These are phyloP conservation scores for Ostrea edulis DNA, from an alignment of 1,140 invertebrate species.

Conservation along the genomic window DNA sequence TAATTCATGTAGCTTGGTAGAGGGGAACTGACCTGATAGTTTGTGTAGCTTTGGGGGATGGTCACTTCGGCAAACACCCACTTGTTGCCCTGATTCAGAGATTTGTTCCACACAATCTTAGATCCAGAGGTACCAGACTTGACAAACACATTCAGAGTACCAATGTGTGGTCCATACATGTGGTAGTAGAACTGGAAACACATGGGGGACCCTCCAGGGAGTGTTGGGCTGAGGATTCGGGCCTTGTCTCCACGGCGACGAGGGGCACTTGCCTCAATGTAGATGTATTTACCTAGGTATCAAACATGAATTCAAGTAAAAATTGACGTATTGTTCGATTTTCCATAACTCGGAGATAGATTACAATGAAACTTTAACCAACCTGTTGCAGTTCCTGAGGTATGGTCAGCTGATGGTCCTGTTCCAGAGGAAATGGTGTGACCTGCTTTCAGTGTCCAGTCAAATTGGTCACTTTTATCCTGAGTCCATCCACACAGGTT, in stretches of 20 bases:
- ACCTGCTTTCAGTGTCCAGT: constrained; percentile 67
- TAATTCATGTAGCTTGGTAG: constrained; percentile 49
- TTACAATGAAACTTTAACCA: constrained; percentile 9
- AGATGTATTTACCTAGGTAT: constrained; percentile 69
- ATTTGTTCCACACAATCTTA: constrained; percentile 60
- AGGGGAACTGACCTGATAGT: constrained; percentile 61
- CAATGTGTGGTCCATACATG: constrained; percentile 84
- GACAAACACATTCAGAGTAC: constrained; percentile 65
- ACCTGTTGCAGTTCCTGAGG: constrained; percentile 64
- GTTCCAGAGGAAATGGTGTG: constrained; percentile 63
- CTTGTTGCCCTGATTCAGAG: constrained; percentile 68
- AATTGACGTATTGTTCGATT: not conserved
- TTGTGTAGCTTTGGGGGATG: constrained; percentile 49
- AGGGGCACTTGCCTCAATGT: constrained; percentile 71
- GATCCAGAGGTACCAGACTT: constrained; percentile 57
- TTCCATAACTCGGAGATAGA: not conserved
- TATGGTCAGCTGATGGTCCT: constrained; percentile 70
- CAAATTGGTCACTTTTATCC: constrained; percentile 63
- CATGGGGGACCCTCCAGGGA: constrained; percentile 47
- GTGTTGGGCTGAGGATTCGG: constrained; percentile 62
- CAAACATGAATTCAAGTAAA: not conserved
- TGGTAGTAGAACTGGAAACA: constrained; percentile 85
- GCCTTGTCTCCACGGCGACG: constrained; percentile 66
- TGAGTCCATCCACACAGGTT: constrained; percentile 68
- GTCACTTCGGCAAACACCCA: constrained; percentile 66